Percentiles rank a stretch among this genome's conserved stretches.
These are phyloP conservation scores for Macrophya annulata DNA, from an alignment of 2,888 invertebrate genomes.

Conservation along the genomic window DNA sequence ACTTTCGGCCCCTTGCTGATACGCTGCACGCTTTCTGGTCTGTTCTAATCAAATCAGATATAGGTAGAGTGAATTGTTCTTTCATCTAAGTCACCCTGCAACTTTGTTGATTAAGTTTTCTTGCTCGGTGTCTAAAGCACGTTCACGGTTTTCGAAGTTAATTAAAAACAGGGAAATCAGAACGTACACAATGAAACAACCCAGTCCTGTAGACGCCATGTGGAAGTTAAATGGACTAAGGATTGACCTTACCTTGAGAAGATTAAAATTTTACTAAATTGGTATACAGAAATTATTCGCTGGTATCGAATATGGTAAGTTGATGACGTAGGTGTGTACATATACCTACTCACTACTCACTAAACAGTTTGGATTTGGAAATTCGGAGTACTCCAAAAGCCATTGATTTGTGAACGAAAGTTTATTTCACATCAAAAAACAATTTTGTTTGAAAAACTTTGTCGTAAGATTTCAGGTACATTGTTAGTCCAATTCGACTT, in stretches of 20 bases:
- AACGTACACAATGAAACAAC: background rate
- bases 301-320: background rate
- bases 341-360: too few species aligned
- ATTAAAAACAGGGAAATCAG: conserved; percentile 43
- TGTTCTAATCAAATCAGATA: conserved; percentile 72
- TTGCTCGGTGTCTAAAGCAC: conserved; percentile 50
- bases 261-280: background rate
- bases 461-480: too few species aligned
- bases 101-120: conserved; percentile 65
- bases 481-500: too few species aligned
- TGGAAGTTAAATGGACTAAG: background rate
- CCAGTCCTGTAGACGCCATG: too few species aligned
- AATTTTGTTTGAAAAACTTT: too few species aligned
- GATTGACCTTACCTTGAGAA: background rate
- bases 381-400: too few species aligned
- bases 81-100: conserved; percentile 65
- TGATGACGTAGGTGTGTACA: background rate
- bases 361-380: too few species aligned
- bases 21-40: conserved; percentile 55
- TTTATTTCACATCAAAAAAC: too few species aligned
- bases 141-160: background rate
- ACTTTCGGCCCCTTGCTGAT: conserved; percentile 29
- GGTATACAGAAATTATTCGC: background rate
- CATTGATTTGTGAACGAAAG: too few species aligned
- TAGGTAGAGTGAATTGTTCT: conserved; percentile 64